These are phyloP conservation scores for Drosophila littoralis DNA, from an alignment of 1,140 invertebrate species.

Conservation along the genomic window DNA sequence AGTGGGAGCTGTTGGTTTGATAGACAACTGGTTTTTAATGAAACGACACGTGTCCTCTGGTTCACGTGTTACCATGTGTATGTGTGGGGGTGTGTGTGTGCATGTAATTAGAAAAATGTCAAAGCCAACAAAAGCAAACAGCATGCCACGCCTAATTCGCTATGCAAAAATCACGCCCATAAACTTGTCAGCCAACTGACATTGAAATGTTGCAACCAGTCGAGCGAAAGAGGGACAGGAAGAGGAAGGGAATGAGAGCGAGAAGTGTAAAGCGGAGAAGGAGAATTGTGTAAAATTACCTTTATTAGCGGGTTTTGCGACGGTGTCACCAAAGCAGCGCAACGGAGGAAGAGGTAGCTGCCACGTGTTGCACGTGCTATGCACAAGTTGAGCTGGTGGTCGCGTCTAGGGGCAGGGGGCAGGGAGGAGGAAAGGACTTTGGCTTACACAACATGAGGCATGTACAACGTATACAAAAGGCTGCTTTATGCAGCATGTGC, in stretches of 20 bases:
- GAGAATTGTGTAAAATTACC: slow-evolving; percentile 58
- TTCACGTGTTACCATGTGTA: slow-evolving; percentile 10
- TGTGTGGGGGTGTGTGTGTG: slow-evolving; percentile 20
- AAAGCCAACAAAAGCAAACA: slow-evolving; percentile 59
- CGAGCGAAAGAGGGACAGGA: not conserved
- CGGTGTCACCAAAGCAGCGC: not conserved
- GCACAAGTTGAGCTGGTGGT: slow-evolving; percentile 38
- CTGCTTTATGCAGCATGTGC: slow-evolving; percentile 18
- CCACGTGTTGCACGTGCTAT: slow-evolving; percentile 65
- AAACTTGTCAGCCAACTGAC: slow-evolving; percentile 60
- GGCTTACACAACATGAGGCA: slow-evolving; percentile 28
- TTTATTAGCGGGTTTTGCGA: slow-evolving; percentile 62
- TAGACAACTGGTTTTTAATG: slow-evolving; percentile 32
- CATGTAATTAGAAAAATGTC: slow-evolving; percentile 73
- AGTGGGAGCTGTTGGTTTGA: slow-evolving; percentile 12
- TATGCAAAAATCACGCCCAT: slow-evolving; percentile 39
- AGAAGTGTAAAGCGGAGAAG: not conserved
- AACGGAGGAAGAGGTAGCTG: slow-evolving; percentile 1
- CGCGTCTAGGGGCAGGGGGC: not conserved
- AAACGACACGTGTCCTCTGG: slow-evolving; percentile 45
- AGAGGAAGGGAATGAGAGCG: not conserved
- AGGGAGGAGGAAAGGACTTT: slow-evolving; percentile 26
- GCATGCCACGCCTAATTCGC: slow-evolving; percentile 15
- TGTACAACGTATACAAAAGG: slow-evolving; percentile 17
- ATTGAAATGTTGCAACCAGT: slow-evolving; percentile 59